Conservation (phyloP, 2,113 vertebrate genomes). For the Hydrochoerus hydrochaeris region DNA sequence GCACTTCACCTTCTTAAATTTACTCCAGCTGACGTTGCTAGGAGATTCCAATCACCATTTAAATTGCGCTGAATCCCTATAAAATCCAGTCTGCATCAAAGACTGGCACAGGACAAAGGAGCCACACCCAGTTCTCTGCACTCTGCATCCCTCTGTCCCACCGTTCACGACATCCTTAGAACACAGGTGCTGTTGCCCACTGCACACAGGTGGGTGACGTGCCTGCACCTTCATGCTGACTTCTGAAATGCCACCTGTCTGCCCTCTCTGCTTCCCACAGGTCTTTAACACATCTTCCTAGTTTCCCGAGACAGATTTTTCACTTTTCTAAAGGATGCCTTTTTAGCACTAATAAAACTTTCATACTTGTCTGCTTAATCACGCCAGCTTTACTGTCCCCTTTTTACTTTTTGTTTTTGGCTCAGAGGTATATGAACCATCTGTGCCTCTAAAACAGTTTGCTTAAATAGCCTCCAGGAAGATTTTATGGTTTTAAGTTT, state of each 20-base stretch:
- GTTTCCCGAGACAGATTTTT: neutral
- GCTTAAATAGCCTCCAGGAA: slow-evolving; percentile 90
- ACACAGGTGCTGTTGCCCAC: neutral
- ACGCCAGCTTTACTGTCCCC: slow-evolving; percentile 88
- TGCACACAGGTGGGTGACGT: too few species aligned
- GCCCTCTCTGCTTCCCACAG: slow-evolving; percentile 53
- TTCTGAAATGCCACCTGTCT: slow-evolving; percentile 22
- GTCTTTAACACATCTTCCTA: slow-evolving; percentile 29
- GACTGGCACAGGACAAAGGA: neutral
- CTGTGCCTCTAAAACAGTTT: slow-evolving; percentile 90
- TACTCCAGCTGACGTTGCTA: slow-evolving; percentile 73
- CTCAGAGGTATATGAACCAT: slow-evolving; percentile 90
- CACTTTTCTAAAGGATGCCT: slow-evolving; percentile 65
- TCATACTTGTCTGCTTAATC: slow-evolving; percentile 85
- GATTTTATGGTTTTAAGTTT: slow-evolving; percentile 83
- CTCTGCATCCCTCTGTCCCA: neutral
- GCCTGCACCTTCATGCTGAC: neutral
- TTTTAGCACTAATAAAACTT: slow-evolving; percentile 87
- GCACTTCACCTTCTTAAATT: slow-evolving; percentile 65
- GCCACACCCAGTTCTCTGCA: neutral
- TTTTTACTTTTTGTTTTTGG: slow-evolving; percentile 88
- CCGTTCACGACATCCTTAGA: neutral
- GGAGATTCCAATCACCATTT: slow-evolving; percentile 70
- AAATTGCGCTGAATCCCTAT: slow-evolving; percentile 70
- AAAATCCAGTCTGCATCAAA: slow-evolving; percentile 60